phyloP scores from a whole-genome alignment of 1,140 invertebrate species.

The Cecropterus lyciades region DNA sequence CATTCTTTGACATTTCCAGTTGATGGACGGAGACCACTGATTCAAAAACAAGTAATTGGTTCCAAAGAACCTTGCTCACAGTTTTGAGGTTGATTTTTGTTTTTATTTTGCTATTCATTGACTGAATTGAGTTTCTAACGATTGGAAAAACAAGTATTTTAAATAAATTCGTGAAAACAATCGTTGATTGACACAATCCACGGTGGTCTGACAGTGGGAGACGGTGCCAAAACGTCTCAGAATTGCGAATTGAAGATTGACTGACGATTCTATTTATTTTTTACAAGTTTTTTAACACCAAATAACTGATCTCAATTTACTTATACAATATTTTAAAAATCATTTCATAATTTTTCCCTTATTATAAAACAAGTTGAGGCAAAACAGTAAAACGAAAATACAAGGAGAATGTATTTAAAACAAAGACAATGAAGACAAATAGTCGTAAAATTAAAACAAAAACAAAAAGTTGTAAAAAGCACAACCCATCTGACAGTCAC shows the following conservation, averaged over 20 bases:
- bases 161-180: constrained; percentile 16
- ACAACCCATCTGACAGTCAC: neutral
- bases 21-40: constrained; percentile 25
- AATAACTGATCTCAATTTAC: too few species aligned
- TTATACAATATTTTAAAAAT: too few species aligned
- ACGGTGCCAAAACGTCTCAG: constrained; percentile 30
- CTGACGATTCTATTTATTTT: neutral
- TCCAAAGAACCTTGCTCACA: neutral
- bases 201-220: constrained; percentile 27
- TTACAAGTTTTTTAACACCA: too few species aligned
- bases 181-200: constrained; percentile 36
- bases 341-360: neutral
- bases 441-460: too few species aligned
- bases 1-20: constrained; percentile 27
- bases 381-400: too few species aligned
- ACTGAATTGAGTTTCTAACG: neutral
- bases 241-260: constrained; percentile 6
- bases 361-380: too few species aligned
- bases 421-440: neutral
- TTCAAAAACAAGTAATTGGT: constrained; percentile 22
- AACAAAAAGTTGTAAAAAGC: neutral
- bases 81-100: neutral
- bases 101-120: neutral
- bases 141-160: constrained; percentile 4
- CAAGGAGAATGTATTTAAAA: neutral